Base-by-base conservation (phyloP, 1,140 invertebrate genomes). In the Drosophila virilis region DNA sequence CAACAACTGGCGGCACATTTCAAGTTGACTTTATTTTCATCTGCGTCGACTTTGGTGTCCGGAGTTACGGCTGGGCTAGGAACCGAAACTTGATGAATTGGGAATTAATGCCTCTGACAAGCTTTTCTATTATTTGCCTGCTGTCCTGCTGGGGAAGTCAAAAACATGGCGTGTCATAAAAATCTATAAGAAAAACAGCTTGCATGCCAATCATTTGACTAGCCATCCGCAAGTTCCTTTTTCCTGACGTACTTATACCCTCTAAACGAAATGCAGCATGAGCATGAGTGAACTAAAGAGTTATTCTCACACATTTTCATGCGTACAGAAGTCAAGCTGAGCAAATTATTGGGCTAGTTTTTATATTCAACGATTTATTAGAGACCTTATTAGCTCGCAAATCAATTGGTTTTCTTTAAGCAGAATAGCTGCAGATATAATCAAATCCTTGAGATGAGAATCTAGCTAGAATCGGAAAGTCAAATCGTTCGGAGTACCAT, bases 21-120 rank as follows among this genome's bases (percentile, higher is more conserved):
- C 80, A 89, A 89, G 84, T 89, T 89, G 84, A 89, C 84, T 89
- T 89, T 89, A 84, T 89, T 89, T 89, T 89, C 84, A 89, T 70
- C 62, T 62, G 69, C 59, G 59, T 74, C 58, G 55, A 40, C 52
- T 77, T 74, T 67, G 69, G 67, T 76, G 50, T 69, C 45, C 74
- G 51, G 66, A 50, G 62, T 71, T 69, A 64, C 33, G 38, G 50
- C 64, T 61, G 55, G 74, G 40, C 48, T 67, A 55, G 74, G 17
- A 12, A 72, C 73, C 77, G 80, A 88, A 88, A 90, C 85, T 89
- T 89, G 84, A 89, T 89, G 84, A 89, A 89, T 89, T 89, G 84
- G 74, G 77, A 80, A 89, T 89, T 89, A 89, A 89, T 89, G 76
- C 68, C 71, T 80, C 70, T 78, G 84, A 83, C 84, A 84, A 67